phyloP scores from a whole-genome alignment of 2,113 vertebrate species.

The Brachyhypopomus occidentalis region DNA sequence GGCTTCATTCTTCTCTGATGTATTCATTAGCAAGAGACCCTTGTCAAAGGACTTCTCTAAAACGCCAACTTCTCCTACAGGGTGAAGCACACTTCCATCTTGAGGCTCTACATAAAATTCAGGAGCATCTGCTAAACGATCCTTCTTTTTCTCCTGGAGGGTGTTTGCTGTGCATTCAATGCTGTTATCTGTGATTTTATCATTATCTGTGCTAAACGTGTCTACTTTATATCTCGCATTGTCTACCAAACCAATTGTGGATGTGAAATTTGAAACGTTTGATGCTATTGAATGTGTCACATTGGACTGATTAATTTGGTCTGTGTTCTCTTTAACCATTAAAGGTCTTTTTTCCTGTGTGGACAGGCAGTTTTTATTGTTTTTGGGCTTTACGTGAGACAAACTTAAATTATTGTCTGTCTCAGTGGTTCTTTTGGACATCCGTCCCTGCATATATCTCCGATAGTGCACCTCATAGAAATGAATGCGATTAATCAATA shows the following conservation, averaged over 20 bases:
- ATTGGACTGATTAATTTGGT: background rate
- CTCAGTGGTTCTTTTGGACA: slow-evolving; percentile 27
- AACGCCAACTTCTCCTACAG: slow-evolving; percentile 3
- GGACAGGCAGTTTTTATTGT: background rate
- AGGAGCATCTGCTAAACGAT: slow-evolving; percentile 7
- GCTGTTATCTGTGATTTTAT: slow-evolving; percentile 9
- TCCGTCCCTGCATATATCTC: slow-evolving; percentile 44
- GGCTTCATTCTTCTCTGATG: background rate
- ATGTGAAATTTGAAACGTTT: slow-evolving; percentile 14
- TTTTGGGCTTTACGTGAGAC: slow-evolving; percentile 24
- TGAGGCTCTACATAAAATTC: slow-evolving; percentile 2
- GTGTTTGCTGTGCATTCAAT: background rate
- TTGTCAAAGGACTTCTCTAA: slow-evolving; percentile 13
- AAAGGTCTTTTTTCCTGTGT: background rate
- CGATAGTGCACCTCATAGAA: slow-evolving; percentile 50
- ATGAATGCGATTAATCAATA: slow-evolving; percentile 44
- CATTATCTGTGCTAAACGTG: background rate
- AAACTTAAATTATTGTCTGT: background rate
- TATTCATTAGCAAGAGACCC: background rate
- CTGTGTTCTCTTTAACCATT: slow-evolving; percentile 7
- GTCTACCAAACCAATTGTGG: background rate
- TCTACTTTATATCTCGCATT: slow-evolving; percentile 1
- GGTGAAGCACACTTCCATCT: background rate
- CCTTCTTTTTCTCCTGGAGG: slow-evolving; percentile 9
- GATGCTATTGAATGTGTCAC: slow-evolving; percentile 3